Evolutionary conservation across 2,797 vertebrate genomes (phyloP), one percentile per base, ranked within the genome.

Genomic region (Pitangus sulphuratus): DNA sequence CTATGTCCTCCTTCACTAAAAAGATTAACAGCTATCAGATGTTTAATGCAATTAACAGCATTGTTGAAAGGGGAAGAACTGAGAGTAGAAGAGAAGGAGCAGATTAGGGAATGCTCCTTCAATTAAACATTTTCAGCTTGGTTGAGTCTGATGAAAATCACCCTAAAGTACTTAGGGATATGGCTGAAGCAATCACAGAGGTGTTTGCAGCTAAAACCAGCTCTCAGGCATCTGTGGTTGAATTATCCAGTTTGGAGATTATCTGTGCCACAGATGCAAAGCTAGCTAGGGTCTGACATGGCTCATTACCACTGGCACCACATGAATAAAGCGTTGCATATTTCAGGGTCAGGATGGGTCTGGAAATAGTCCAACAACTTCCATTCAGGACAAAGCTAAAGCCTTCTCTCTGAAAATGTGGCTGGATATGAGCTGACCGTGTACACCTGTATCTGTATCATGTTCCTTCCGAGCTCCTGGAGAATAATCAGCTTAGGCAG

Each of bases 181-280:
- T 35, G 22, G 6, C n/a, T 89, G 45, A 93, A 93, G 48, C 37
- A 80, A 77, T 77, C 78, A 66, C 15, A 57, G 71, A 85, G 45
- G 26, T 70, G 30, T 72, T 47, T 58, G 62, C 48, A 87, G 60
- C n/a, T 86, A 65, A 88, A 94, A 65, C 33, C 25, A 82, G 17
- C 33, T 87, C 64, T 61, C 37, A 30, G 87, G 58, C 78, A 70
- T 79, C 74, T 94, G 82, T 81, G 72, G 79, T 50, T 88, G 50
- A 84, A 81, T 90, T 78, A 88, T 47, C 61, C 61, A 61, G 45
- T 75, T 80, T 84, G 85, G 81, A 84, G 76, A 91, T 91, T 48
- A 84, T 69, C 87, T 81, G 58, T 90, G 65, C 58, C 76, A 81
- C 76, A 91, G 50, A 84, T 71, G 84, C 68, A 91, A 65, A 78